Percentiles rank a stretch among this genome's conserved stretches.
Conservation (phyloP, 2,113 vertebrate genomes). For the Petromus typicus region DNA sequence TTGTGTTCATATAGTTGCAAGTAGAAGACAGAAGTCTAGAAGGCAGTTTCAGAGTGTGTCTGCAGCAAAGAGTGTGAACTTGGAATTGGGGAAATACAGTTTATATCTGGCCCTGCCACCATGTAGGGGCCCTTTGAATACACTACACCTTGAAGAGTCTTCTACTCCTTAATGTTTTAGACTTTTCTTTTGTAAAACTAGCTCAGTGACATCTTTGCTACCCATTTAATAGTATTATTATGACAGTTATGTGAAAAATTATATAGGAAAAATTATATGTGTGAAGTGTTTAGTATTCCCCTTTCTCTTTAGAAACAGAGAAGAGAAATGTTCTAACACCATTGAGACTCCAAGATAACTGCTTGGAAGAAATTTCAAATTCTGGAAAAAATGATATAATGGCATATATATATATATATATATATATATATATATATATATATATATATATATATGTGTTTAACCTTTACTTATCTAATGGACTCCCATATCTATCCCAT, state of each 20-base stretch:
- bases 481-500: neutral
- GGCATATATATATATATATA: neutral
- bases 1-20: slow-evolving; percentile 7
- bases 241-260: neutral
- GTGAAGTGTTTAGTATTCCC: neutral
- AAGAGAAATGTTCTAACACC: neutral
- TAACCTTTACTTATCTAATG: neutral
- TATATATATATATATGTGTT: neutral
- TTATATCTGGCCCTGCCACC: neutral
- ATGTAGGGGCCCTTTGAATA: neutral
- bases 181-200: neutral
- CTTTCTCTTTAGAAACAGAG: slow-evolving; percentile 4
- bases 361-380: neutral
- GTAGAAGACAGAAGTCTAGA: neutral
- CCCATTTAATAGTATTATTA: neutral
- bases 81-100: neutral
- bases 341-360: no score
- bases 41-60: neutral
- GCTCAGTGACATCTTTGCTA: neutral
- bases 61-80: neutral
- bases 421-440: neutral
- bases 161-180: neutral
- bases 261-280: neutral
- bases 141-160: neutral
- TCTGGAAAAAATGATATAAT: neutral